Conservation (phyloP, 2,797 vertebrate genomes). For the Atherinosoma microstoma region DNA sequence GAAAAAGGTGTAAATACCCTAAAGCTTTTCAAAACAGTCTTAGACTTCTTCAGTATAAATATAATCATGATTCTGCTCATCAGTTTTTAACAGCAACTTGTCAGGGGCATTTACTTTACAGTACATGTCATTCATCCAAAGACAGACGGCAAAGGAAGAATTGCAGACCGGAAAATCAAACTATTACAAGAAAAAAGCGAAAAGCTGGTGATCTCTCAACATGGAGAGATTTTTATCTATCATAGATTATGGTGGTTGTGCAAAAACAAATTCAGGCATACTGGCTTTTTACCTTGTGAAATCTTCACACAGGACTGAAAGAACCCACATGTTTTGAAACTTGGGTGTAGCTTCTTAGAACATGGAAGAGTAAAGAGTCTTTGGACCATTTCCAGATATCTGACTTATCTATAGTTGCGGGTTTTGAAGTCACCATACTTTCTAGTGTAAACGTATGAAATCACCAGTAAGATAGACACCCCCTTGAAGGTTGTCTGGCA, state of each 20-base stretch:
- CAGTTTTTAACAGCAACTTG: constrained; percentile 1
- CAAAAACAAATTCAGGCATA: constrained; percentile 28
- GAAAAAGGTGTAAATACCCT: not conserved
- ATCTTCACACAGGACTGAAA: constrained; percentile 18
- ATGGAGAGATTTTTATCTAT: constrained; percentile 1
- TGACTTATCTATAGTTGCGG: not conserved
- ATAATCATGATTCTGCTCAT: not conserved
- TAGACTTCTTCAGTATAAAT: not conserved
- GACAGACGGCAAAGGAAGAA: not conserved
- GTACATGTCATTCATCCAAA: constrained; percentile 5
- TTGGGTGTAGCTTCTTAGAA: not conserved
- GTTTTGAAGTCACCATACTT: constrained; percentile 1
- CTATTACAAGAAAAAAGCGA: not conserved
- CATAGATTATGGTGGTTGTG: constrained; percentile 3
- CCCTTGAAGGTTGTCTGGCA: constrained; percentile 5
- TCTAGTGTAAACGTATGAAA: constrained; percentile 7
- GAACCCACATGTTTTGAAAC: constrained; percentile 4
- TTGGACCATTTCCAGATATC: constrained; percentile 16
- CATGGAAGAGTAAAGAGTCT: not conserved
- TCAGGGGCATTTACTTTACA: constrained; percentile 4
- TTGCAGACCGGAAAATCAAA: constrained; percentile 2
- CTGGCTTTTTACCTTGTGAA: constrained; percentile 5
- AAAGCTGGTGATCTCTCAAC: not conserved
- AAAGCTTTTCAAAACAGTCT: not conserved
- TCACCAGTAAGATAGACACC: not conserved